A percentile compares a stretch with the other conserved stretches of the same genome.
Conservation (phyloP, 2,797 vertebrate species). For the Buceros bicornis region DNA sequence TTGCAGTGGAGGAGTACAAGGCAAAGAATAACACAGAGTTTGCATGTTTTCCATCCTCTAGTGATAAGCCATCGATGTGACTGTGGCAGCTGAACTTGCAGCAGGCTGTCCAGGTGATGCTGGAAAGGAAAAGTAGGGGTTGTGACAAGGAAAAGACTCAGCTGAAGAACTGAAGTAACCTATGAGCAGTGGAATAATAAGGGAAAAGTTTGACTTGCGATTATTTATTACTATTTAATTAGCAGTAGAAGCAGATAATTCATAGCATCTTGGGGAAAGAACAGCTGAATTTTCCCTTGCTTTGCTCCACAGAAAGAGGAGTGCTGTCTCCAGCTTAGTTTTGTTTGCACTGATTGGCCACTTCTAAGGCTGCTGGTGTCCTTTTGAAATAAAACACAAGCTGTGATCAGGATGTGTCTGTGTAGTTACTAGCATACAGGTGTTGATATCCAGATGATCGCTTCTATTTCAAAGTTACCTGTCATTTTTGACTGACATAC, state of each 20-base stretch:
- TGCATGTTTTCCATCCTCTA: rapidly evolving
- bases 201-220: background rate
- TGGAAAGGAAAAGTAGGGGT: background rate
- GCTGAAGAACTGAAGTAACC: background rate
- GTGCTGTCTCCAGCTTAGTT: background rate
- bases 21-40: background rate
- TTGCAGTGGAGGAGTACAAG: background rate
- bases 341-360: background rate
- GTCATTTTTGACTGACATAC: background rate
- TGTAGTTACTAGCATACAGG: background rate
- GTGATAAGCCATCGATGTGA: background rate
- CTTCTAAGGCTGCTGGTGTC: background rate
- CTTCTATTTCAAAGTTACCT: background rate
- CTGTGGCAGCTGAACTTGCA: rapidly evolving
- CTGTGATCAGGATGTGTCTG: background rate
- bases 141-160: background rate
- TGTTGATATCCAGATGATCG: background rate
- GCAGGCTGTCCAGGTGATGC: background rate
- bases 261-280: background rate
- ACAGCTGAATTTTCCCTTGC: background rate
- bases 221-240: background rate
- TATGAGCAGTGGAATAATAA: background rate
- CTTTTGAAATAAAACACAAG: background rate
- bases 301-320: background rate
- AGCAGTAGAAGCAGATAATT: background rate